A percentile compares a stretch with the other conserved stretches of the same genome.
These are phyloP conservation scores for Podilymbus podiceps DNA, from an alignment of 2,113 vertebrate species.

Conservation along the genomic window DNA sequence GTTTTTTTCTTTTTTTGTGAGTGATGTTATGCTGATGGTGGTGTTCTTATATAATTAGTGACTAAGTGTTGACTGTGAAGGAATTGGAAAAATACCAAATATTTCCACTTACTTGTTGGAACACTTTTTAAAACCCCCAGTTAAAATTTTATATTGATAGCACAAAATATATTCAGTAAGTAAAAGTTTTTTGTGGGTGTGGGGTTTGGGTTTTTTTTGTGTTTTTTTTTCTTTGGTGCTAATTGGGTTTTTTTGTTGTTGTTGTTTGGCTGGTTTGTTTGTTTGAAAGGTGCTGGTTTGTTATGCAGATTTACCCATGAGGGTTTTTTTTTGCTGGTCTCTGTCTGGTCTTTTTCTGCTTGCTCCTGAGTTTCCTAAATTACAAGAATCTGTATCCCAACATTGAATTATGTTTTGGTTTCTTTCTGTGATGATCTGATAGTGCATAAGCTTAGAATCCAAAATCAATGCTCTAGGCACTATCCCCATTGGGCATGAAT, in stretches of 20 bases:
- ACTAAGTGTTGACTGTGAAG: background rate
- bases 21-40: background rate
- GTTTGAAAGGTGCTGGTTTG: background rate
- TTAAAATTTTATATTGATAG: background rate
- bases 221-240: too few relatives aligned
- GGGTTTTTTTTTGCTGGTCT: background rate
- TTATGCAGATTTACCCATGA: background rate
- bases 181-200: background rate
- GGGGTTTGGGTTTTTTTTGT: background rate
- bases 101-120: background rate
- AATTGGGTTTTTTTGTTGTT: too few relatives aligned
- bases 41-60: background rate
- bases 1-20: background rate
- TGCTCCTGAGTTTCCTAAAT: background rate
- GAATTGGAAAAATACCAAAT: background rate
- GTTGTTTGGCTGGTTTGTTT: background rate
- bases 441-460: background rate
- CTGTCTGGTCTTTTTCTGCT: background rate
- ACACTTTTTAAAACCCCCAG: background rate
- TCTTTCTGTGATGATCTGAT: background rate
- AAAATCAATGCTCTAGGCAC: background rate
- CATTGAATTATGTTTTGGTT: background rate
- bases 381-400: background rate
- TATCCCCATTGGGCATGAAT: fast-evolving
- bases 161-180: background rate